These are phyloP conservation scores for Synergus japonicus DNA, from an alignment of 2,888 invertebrate species.

Conservation along the genomic window DNA sequence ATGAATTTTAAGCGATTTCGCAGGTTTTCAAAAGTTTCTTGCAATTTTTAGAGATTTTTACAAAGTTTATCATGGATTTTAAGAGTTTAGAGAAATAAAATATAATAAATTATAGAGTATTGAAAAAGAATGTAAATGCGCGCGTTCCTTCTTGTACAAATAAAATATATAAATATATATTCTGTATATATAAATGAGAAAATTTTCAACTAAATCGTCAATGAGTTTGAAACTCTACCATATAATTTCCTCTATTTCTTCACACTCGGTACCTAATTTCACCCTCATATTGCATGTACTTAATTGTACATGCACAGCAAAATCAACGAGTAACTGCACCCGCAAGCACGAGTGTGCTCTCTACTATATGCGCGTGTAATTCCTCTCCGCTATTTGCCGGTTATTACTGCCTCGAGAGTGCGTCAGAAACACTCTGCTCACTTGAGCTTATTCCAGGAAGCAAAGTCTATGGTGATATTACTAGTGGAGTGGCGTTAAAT, in stretches of 20 bases:
- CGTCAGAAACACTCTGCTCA: conserved; percentile 34
- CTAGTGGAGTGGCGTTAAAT: not conserved
- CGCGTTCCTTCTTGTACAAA: too few species aligned
- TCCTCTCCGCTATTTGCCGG: conserved; percentile 28
- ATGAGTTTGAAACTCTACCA: not conserved
- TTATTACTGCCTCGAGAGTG: conserved; percentile 40
- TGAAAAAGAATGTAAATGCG: too few species aligned
- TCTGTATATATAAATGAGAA: too few species aligned
- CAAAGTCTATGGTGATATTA: not conserved
- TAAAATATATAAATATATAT: too few species aligned
- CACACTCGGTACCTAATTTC: not conserved
- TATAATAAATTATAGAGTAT: too few species aligned
- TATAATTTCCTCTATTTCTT: conserved; percentile 4
- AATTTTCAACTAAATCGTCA: not conserved
- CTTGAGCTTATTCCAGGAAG: not conserved
- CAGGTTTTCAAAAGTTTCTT: too few species aligned
- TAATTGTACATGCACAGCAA: not conserved
- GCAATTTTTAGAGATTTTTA: too few species aligned
- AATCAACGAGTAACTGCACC: conserved; percentile 8
- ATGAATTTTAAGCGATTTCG: too few species aligned
- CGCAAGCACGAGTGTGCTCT: not conserved
- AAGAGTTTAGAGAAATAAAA: too few species aligned
- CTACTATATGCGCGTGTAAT: conserved; percentile 22
- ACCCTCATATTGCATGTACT: too few species aligned
- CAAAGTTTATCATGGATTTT: too few species aligned